Conservation (phyloP, 1,140 invertebrate genomes). For the Magallana ariakensis region DNA sequence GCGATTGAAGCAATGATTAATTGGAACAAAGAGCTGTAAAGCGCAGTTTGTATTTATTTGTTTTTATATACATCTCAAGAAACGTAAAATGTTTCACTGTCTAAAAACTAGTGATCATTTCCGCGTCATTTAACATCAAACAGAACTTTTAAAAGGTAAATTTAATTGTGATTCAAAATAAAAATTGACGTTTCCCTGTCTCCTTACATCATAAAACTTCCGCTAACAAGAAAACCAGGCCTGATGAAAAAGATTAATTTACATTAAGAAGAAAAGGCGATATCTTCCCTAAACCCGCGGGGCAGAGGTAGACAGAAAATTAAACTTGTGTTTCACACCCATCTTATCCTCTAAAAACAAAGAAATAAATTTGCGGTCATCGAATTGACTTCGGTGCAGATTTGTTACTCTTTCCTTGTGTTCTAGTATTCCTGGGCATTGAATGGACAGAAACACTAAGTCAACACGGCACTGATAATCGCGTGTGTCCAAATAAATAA, state of each 20-base stretch:
- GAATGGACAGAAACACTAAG: neutral
- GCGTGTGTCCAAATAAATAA: neutral
- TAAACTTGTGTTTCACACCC: neutral
- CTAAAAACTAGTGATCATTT: neutral
- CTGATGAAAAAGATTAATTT: neutral
- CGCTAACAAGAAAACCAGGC: constrained; percentile 15
- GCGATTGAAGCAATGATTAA: too few relatives aligned
- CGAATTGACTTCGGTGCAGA: too few relatives aligned
- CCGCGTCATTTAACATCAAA: constrained; percentile 3
- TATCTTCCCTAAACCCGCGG: neutral
- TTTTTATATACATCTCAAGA: too few relatives aligned
- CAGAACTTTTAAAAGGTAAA: neutral
- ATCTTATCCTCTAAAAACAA: too few relatives aligned
- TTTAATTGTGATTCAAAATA: neutral
- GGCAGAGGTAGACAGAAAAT: neutral
- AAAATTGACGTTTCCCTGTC: neutral
- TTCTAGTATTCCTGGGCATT: neutral
- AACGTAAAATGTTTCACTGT: too few relatives aligned
- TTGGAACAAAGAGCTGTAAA: too few relatives aligned
- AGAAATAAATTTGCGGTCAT: too few relatives aligned
- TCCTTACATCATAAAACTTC: constrained; percentile 26
- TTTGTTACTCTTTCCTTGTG: neutral
- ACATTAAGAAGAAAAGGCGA: neutral
- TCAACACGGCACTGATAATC: neutral
- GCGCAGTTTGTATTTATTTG: too few relatives aligned